Percentiles rank a stretch among this genome's conserved stretches.
Evolutionary conservation across 2,113 vertebrate species (phyloP).

Genomic region (Danio rerio): DNA sequence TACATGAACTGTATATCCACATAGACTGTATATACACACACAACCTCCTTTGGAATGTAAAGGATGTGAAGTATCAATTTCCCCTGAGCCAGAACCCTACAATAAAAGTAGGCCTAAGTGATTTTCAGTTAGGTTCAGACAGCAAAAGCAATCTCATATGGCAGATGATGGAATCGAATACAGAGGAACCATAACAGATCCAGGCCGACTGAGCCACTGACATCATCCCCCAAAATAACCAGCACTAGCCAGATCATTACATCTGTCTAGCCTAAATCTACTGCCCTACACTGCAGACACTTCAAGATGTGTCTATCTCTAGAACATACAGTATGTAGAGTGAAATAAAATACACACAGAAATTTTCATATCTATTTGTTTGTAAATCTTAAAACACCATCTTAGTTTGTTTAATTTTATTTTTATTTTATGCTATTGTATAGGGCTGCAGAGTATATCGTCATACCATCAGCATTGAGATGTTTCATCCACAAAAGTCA

Average conservation of each 20-base stretch:
- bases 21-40: too few species aligned
- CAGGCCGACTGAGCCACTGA: slow-evolving; percentile 53
- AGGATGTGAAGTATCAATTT: slow-evolving; percentile 69
- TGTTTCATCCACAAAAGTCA: too few species aligned
- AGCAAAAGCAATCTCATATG: slow-evolving; percentile 74
- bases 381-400: too few species aligned
- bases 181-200: slow-evolving; percentile 67
- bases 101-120: slow-evolving; percentile 70
- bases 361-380: too few species aligned
- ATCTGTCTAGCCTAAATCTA: neutral
- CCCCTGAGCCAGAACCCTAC: slow-evolving; percentile 68
- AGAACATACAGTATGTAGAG: too few species aligned
- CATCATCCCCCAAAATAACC: slow-evolving; percentile 55
- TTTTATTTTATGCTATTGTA: too few species aligned
- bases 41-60: too few species aligned
- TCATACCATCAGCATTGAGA: too few species aligned
- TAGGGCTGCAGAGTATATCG: too few species aligned
- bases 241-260: slow-evolving; percentile 13
- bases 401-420: too few species aligned
- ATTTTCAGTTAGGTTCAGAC: slow-evolving; percentile 77
- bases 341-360: too few species aligned
- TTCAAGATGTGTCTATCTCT: neutral
- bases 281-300: neutral
- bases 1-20: too few species aligned
- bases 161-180: slow-evolving; percentile 69